A percentile compares a stretch with the other conserved stretches of the same genome.
Conservation (phyloP, 2,888 invertebrate genomes). For the Siphlonurus alternatus region DNA sequence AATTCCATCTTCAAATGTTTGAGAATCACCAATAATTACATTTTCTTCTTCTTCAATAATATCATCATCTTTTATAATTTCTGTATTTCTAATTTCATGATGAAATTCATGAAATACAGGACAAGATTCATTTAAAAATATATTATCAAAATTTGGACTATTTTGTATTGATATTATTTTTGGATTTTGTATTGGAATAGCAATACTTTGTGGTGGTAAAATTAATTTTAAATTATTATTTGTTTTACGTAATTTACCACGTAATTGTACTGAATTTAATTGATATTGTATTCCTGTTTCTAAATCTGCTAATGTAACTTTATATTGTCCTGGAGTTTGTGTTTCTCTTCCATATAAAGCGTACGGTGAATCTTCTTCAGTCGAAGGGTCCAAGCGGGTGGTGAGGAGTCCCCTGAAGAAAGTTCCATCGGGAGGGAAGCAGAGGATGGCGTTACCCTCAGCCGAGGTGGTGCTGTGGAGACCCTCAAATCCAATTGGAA, state of each 20-base stretch:
- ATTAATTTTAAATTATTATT: too few relatives aligned
- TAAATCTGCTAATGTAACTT: not conserved
- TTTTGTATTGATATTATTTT: not conserved
- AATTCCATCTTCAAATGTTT: not conserved
- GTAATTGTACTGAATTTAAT: not conserved
- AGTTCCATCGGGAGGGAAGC: not conserved
- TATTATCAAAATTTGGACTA: not conserved
- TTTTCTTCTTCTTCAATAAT: not conserved
- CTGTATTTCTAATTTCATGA: not conserved
- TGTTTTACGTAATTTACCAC: not conserved
- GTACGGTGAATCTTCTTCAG: not conserved
- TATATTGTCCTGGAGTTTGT: not conserved
- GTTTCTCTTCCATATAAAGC: not conserved
- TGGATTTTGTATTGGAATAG: not conserved
- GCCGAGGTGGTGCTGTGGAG: not conserved
- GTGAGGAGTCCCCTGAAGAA: not conserved
- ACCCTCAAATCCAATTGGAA: not conserved
- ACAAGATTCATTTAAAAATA: not conserved
- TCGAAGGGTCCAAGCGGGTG: not conserved
- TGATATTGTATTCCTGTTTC: not conserved
- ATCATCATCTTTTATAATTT: too few relatives aligned
- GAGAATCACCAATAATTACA: not conserved
- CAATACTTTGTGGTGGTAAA: not conserved
- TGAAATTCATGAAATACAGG: not conserved
- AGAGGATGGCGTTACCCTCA: not conserved